phyloP scores from a whole-genome alignment of 2,113 vertebrate species.

The Calyptomena viridis region DNA sequence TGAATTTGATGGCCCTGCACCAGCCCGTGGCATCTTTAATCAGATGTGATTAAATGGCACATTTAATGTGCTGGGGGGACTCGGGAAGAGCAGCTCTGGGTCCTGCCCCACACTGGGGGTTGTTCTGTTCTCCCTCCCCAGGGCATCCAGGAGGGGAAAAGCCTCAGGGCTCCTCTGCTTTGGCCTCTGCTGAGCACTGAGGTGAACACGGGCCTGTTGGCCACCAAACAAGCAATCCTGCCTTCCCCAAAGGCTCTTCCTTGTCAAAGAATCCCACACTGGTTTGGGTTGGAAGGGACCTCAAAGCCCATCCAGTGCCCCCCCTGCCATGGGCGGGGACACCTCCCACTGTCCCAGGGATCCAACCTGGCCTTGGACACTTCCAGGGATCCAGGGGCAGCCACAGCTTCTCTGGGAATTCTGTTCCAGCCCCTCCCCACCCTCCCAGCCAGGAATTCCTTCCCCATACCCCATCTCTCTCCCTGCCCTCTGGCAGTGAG shows the following conservation, averaged over 20 bases:
- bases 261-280: background rate
- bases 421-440: fast-evolving
- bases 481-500: background rate
- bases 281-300: too few species aligned
- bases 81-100: background rate
- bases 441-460: background rate
- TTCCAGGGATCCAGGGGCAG: background rate
- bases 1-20: background rate
- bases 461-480: fast-evolving
- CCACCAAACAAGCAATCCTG: fast-evolving
- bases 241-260: background rate
- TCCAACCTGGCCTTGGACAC: background rate
- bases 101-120: fast-evolving
- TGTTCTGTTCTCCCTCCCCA: too few species aligned
- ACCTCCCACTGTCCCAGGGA: background rate
- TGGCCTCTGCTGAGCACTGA: background rate
- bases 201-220: fast-evolving
- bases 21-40: background rate
- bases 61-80: too few species aligned
- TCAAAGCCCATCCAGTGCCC: fast-evolving
- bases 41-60: too few species aligned
- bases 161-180: fast-evolving
- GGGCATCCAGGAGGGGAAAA: too few species aligned
- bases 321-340: background rate
- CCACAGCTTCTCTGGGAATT: background rate